Percentiles rank a stretch among this genome's conserved stretches.
Conservation (phyloP, 2,888 invertebrate species). For the Tyria jacobaeae region DNA sequence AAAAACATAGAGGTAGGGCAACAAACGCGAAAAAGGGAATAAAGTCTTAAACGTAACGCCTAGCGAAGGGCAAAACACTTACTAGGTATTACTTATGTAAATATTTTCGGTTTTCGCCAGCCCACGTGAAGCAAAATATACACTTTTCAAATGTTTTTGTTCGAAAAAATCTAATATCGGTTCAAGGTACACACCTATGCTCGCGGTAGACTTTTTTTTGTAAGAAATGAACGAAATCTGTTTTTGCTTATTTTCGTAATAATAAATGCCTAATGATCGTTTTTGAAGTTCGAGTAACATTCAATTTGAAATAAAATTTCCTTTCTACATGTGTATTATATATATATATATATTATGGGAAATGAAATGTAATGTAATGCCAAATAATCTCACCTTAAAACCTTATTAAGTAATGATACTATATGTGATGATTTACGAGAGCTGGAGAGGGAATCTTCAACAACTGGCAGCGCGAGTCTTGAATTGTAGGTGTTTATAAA, state of each 20-base stretch:
- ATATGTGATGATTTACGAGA: too few relatives aligned
- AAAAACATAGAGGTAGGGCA: background rate
- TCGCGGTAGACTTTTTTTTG: background rate
- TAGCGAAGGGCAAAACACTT: conserved; percentile 33
- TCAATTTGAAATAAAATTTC: too few relatives aligned
- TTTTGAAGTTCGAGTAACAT: background rate
- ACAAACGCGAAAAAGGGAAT: conserved; percentile 23
- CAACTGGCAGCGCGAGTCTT: too few relatives aligned
- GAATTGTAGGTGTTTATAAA: too few relatives aligned
- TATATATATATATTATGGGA: too few relatives aligned
- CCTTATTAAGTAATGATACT: too few relatives aligned
- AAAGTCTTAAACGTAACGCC: conserved; percentile 35
- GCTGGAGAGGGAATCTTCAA: too few relatives aligned
- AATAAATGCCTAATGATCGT: background rate
- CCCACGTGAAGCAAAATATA: conserved; percentile 17
- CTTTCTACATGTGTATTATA: too few relatives aligned
- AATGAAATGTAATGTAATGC: too few relatives aligned
- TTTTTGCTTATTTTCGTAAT: background rate
- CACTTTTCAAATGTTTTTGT: conserved; percentile 19
- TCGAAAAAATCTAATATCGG: conserved; percentile 18
- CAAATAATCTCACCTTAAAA: too few relatives aligned
- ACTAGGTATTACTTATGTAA: conserved; percentile 44
- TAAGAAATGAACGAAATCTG: background rate
- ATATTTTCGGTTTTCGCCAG: conserved; percentile 34
- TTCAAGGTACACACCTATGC: background rate